These are phyloP conservation scores for Dynastes hyllus DNA, from an alignment of 2,888 invertebrate genomes.

Conservation along the genomic window DNA sequence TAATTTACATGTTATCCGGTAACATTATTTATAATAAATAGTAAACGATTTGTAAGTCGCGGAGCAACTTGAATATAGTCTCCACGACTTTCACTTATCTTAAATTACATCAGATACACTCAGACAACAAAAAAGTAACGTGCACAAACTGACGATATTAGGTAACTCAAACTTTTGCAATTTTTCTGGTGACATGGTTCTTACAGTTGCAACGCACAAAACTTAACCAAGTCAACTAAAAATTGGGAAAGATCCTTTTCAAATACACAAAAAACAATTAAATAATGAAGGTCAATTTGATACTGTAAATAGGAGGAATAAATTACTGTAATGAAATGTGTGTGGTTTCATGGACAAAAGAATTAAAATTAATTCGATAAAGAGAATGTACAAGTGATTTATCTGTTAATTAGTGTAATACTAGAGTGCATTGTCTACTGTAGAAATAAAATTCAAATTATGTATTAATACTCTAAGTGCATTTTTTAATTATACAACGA, in stretches of 20 bases:
- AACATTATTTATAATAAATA: background rate
- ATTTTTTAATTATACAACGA: too few species aligned
- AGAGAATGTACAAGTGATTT: too few species aligned
- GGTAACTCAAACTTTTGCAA: slow-evolving; percentile 39
- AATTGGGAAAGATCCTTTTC: slow-evolving; percentile 26
- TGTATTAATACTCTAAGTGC: too few species aligned
- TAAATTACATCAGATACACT: slow-evolving; percentile 48
- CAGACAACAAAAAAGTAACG: slow-evolving; percentile 38
- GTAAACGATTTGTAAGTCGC: background rate
- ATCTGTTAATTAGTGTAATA: too few species aligned
- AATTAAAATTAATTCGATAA: too few species aligned
- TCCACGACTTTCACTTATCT: slow-evolving; percentile 47
- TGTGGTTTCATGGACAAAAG: slow-evolving; percentile 15
- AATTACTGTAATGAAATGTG: slow-evolving; percentile 1
- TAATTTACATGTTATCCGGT: too few species aligned
- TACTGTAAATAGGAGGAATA: slow-evolving; percentile 7
- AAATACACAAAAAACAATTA: slow-evolving; percentile 11
- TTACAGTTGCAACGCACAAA: slow-evolving; percentile 12
- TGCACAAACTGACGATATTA: slow-evolving; percentile 29
- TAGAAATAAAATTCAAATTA: too few species aligned
- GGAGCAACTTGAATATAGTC: slow-evolving; percentile 18
- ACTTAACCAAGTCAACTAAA: slow-evolving; percentile 7
- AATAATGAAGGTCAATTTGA: slow-evolving; percentile 27
- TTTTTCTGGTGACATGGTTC: slow-evolving; percentile 25
- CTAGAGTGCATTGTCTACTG: too few species aligned